Evolutionary conservation across 2,113 vertebrate species (phyloP).

Genomic region (Eulemur macaco): DNA sequence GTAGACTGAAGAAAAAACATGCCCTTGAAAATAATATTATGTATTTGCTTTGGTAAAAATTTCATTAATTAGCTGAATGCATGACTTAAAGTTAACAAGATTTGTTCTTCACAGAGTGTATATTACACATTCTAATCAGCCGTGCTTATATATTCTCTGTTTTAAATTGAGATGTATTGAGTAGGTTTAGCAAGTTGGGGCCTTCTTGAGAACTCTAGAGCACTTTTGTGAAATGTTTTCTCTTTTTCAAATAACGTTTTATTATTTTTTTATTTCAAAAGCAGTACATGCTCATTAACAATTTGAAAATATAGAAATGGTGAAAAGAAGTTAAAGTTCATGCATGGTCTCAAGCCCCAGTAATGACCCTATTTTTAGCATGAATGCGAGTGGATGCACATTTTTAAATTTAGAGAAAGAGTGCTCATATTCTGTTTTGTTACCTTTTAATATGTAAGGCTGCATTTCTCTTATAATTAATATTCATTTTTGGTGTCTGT

Average conservation of each 20-base stretch:
- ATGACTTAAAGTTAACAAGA: not conserved
- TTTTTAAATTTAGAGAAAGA: not conserved
- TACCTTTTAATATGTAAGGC: not conserved
- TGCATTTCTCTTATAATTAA: not conserved
- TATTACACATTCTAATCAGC: not conserved
- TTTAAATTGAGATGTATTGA: not conserved
- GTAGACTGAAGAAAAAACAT: not conserved
- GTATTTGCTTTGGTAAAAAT: not conserved
- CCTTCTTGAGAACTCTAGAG: not conserved
- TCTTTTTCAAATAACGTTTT: not conserved
- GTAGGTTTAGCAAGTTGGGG: not conserved
- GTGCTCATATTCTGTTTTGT: not conserved
- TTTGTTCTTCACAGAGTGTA: not conserved
- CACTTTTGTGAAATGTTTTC: not conserved
- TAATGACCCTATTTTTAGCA: not conserved
- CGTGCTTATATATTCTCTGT: not conserved
- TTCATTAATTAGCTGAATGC: not conserved
- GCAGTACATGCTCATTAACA: not conserved
- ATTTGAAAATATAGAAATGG: not conserved
- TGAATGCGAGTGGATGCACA: not conserved
- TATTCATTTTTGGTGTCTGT: not conserved
- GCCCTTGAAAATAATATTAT: not conserved
- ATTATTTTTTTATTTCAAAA: conserved; percentile 7
- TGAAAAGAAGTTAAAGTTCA: not conserved
- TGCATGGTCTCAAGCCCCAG: not conserved